These are phyloP conservation scores for Artemisiospiza belli DNA, from an alignment of 2,113 vertebrate genomes.

Conservation along the genomic window DNA sequence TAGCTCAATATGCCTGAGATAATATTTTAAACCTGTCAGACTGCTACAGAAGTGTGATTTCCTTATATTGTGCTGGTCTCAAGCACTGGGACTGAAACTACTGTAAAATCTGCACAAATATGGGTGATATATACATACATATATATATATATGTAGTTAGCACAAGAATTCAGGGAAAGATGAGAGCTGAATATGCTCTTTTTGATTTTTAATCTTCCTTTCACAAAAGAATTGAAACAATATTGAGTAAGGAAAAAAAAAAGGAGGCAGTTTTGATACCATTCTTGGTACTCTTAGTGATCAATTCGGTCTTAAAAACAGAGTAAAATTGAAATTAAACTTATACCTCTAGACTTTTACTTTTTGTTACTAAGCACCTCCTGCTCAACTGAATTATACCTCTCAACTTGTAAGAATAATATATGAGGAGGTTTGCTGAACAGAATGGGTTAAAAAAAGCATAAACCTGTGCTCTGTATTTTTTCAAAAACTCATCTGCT, in stretches of 20 bases:
- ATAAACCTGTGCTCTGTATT: not conserved
- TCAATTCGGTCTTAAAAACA: not conserved
- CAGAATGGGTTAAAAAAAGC: not conserved
- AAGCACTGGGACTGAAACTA: not conserved
- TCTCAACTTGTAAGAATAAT: not conserved
- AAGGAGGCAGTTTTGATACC: not conserved
- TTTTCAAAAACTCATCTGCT: not conserved
- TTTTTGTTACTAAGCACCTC: not conserved
- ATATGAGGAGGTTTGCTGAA: not conserved
- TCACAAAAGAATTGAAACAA: not conserved
- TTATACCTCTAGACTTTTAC: not conserved
- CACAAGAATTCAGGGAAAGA: not conserved
- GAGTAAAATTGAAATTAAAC: not conserved
- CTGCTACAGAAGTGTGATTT: not conserved
- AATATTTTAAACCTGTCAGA: not conserved
- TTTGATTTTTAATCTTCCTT: not conserved
- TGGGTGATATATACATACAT: not conserved
- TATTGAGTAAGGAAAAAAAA: accelerated
- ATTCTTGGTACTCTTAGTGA: not conserved
- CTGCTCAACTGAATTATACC: not conserved
- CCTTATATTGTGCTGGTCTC: not conserved
- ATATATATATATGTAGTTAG: not conserved
- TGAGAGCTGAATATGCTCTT: not conserved
- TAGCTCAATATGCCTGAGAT: not conserved
- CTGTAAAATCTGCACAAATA: not conserved